These are phyloP conservation scores for Sceloporus undulatus DNA, from an alignment of 2,113 vertebrate genomes.

Conservation along the genomic window DNA sequence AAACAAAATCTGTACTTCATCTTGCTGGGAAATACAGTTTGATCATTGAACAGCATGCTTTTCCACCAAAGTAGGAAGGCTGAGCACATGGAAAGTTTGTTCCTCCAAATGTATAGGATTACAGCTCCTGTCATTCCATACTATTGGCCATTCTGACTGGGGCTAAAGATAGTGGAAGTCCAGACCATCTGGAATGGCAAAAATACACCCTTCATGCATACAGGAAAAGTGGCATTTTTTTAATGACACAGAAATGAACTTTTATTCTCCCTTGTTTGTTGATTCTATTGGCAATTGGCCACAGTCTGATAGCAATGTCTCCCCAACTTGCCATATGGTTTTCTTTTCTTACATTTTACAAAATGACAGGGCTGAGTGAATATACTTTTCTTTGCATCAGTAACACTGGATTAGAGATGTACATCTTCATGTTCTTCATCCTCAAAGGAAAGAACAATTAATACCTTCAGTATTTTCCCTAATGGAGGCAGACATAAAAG, in stretches of 20 bases:
- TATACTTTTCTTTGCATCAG: slow-evolving; percentile 47
- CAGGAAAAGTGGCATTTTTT: no score
- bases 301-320: slow-evolving; percentile 66
- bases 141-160: no score
- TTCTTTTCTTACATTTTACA: slow-evolving; percentile 72
- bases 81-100: no score
- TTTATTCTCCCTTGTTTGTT: slow-evolving; percentile 29
- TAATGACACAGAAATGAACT: no score
- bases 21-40: slow-evolving; percentile 3
- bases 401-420: slow-evolving; percentile 25
- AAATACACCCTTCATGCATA: no score
- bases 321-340: slow-evolving; percentile 68
- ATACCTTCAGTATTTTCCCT: no score
- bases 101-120: background rate
- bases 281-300: slow-evolving; percentile 65
- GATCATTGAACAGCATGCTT: background rate
- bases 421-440: no score
- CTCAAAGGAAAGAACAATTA: no score
- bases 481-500: no score
- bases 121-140: background rate
- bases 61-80: slow-evolving; percentile 13
- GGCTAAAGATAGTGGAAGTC: no score
- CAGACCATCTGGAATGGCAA: no score
- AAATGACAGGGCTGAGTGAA: slow-evolving; percentile 66
- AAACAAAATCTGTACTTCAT: slow-evolving; percentile 41